These are phyloP conservation scores for Malurus elegans DNA, from an alignment of 2,113 vertebrate species.

Conservation along the genomic window DNA sequence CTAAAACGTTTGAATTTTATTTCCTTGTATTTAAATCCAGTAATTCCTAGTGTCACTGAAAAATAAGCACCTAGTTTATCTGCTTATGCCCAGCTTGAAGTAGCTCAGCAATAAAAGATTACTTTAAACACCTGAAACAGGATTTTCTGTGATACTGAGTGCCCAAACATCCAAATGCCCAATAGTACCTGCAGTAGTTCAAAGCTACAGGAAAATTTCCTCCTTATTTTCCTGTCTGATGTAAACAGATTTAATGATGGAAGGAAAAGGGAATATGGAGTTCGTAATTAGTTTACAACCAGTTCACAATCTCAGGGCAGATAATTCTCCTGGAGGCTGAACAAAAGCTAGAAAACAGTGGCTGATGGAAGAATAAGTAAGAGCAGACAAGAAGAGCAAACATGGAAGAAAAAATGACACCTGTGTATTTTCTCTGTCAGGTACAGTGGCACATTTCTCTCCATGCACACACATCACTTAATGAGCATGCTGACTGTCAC, in stretches of 20 bases:
- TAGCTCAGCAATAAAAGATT: background rate
- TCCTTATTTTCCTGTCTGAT: background rate
- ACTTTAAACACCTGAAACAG: background rate
- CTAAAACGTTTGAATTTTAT: background rate
- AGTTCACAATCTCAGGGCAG: background rate
- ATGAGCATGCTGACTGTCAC: background rate
- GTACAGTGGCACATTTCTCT: background rate
- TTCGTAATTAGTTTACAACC: background rate
- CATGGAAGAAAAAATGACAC: background rate
- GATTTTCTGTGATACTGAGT: background rate
- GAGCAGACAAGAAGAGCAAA: background rate
- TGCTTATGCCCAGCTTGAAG: background rate
- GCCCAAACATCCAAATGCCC: background rate
- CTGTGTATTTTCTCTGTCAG: background rate
- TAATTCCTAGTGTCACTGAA: slow-evolving; percentile 4
- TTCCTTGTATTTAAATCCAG: slow-evolving; percentile 15
- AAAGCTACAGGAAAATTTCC: background rate
- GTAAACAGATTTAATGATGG: background rate
- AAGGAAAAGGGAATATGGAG: background rate
- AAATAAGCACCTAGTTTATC: background rate
- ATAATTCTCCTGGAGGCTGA: background rate
- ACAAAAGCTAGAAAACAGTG: background rate
- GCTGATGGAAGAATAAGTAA: background rate
- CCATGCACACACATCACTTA: rapidly evolving
- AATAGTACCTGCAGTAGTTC: background rate